Conservation (phyloP, 2,888 invertebrate species). For the Cosmorhoe ocellata region DNA sequence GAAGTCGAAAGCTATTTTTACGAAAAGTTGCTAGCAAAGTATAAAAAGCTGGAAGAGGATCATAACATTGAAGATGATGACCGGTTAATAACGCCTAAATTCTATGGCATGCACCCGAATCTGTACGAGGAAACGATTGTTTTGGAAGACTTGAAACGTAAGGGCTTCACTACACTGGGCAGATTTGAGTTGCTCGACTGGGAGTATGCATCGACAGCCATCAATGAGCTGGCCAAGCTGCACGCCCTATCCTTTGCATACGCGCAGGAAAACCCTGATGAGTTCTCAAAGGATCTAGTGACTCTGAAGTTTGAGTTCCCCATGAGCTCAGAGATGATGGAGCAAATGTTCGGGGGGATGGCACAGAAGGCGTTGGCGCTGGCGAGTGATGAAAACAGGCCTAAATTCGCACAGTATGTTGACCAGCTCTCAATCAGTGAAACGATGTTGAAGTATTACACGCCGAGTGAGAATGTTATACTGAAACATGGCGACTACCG, state of each 20-base stretch:
- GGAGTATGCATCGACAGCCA: constrained; percentile 18
- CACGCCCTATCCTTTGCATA: constrained; percentile 27
- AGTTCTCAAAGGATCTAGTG: constrained; percentile 2
- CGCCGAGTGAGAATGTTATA: constrained; percentile 1
- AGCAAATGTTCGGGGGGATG: constrained; percentile 1
- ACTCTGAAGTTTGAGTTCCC: constrained; percentile 8
- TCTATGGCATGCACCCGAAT: constrained; percentile 8
- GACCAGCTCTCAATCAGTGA: neutral
- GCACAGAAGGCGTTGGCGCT: constrained; percentile 9
- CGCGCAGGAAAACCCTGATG: constrained; percentile 13
- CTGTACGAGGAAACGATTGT: constrained; percentile 20
- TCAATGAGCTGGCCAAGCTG: constrained; percentile 24
- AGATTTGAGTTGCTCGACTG: constrained; percentile 18
- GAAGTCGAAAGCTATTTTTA: constrained; percentile 20
- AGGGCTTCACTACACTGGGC: constrained; percentile 12
- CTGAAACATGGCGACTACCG: constrained; percentile 37
- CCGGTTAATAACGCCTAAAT: constrained; percentile 11
- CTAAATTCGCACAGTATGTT: constrained; percentile 10
- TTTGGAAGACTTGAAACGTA: constrained; percentile 14
- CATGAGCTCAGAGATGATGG: neutral
- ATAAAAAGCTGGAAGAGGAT: constrained; percentile 19
- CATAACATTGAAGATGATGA: constrained; percentile 13
- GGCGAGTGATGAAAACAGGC: constrained; percentile 13
- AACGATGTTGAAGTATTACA: constrained; percentile 9
- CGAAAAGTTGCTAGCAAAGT: constrained; percentile 11